Conservation (phyloP, 2,888 invertebrate genomes). For the Octonoba sinensis region DNA sequence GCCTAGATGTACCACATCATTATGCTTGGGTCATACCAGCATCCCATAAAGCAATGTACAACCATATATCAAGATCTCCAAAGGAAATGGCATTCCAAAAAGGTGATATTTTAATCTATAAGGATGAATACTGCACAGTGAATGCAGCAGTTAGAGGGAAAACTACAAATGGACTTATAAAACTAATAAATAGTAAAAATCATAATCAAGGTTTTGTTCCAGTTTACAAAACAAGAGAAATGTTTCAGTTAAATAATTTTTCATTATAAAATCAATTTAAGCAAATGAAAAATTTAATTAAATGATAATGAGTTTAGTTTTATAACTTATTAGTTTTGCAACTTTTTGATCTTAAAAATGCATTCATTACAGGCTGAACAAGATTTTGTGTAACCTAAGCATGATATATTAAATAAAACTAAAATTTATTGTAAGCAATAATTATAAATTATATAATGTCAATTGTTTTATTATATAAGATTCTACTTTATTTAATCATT, state of each 20-base stretch:
- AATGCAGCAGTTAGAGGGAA: constrained; percentile 41
- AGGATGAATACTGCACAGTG: constrained; percentile 34
- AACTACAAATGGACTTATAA: constrained; percentile 33
- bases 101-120: constrained; percentile 35
- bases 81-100: constrained; percentile 38
- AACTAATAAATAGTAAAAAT: constrained; percentile 27
- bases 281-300: not conserved
- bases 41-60: constrained; percentile 34
- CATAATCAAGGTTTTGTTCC: constrained; percentile 37
- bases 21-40: constrained; percentile 48
- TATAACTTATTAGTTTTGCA: no score
- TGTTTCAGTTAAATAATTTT: constrained; percentile 23
- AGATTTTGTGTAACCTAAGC: no score
- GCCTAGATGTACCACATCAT: constrained; percentile 48
- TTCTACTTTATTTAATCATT: no score
- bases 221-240: constrained; percentile 46
- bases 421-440: no score
- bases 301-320: no score
- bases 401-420: no score
- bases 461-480: no score
- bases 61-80: constrained; percentile 30
- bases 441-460: no score
- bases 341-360: no score
- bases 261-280: not conserved
- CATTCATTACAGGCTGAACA: no score